These are phyloP conservation scores for Clytia hemisphaerica DNA, from an alignment of 30 jellyfish, hydroid and myxozoan species.

Conservation along the genomic window DNA sequence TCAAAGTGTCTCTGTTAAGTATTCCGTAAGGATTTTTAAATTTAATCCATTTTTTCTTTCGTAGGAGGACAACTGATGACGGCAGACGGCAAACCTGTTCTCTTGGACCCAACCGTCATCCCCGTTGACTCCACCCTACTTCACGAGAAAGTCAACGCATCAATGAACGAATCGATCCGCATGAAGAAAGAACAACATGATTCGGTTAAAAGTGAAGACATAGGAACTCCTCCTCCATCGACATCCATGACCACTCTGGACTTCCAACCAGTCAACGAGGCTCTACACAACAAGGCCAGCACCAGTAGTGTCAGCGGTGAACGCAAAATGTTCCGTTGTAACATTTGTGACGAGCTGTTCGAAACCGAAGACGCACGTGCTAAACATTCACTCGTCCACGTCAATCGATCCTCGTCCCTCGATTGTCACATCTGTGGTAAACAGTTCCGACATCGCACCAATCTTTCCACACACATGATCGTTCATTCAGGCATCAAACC, in stretches of 20 bases:
- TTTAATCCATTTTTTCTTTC: too few relatives aligned
- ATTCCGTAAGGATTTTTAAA: too few relatives aligned
- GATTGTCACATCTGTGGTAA: slow-evolving; percentile 38
- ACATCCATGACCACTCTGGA: slow-evolving; percentile 25
- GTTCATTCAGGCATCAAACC: slow-evolving; percentile 35
- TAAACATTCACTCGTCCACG: slow-evolving; percentile 22
- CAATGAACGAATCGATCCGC: too few relatives aligned
- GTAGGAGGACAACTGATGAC: too few relatives aligned
- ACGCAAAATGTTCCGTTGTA: slow-evolving; percentile 7
- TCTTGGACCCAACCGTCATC: too few relatives aligned
- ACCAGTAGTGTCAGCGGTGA: neutral
- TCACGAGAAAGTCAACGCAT: too few relatives aligned
- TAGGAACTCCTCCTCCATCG: too few relatives aligned
- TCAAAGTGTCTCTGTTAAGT: too few relatives aligned
- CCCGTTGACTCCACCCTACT: too few relatives aligned
- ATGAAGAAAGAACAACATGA: too few relatives aligned
- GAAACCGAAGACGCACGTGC: slow-evolving; percentile 31
- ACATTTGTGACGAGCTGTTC: slow-evolving; percentile 27
- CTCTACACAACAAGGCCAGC: neutral
- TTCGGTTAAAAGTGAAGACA: too few relatives aligned
- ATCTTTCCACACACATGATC: slow-evolving; percentile 25
- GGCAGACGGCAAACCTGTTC: too few relatives aligned
- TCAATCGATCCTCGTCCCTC: slow-evolving; percentile 21
- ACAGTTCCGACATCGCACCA: slow-evolving; percentile 32
- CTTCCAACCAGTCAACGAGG: slow-evolving; percentile 32